Percentiles rank a stretch among this genome's conserved stretches.
phyloP scores from a whole-genome alignment of 2,888 invertebrate genomes.

The Gortyna flavago region DNA sequence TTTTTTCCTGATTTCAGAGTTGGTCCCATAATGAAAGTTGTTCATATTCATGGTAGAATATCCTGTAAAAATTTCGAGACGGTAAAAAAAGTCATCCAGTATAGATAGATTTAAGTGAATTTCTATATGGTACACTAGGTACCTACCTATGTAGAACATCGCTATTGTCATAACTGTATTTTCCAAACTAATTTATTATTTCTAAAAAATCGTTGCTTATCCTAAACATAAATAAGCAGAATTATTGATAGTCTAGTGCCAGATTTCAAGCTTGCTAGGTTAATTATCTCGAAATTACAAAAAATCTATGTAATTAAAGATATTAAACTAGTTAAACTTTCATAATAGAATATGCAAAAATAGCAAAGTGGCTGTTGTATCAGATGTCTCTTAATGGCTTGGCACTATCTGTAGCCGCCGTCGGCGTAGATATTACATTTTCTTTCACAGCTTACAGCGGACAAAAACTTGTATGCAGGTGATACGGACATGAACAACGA shows the following conservation, averaged over 20 bases:
- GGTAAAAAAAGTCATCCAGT: too few species aligned
- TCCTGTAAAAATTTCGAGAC: too few species aligned
- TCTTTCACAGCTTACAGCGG: constrained; percentile 42
- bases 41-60: too few species aligned
- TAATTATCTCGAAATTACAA: not conserved
- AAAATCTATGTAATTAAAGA: not conserved
- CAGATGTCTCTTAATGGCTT: constrained; percentile 61
- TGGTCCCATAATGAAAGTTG: too few species aligned
- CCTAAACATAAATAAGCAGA: not conserved
- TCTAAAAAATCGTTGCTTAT: not conserved
- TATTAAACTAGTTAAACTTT: constrained; percentile 13
- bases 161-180: not conserved
- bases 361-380: constrained; percentile 47
- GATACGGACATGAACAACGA: not conserved
- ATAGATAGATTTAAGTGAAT: not conserved
- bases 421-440: constrained; percentile 41
- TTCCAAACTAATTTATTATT: not conserved
- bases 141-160: not conserved
- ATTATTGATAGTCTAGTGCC: not conserved
- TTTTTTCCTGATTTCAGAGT: too few species aligned
- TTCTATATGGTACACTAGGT: not conserved
- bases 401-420: constrained; percentile 45
- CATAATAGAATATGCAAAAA: constrained; percentile 32
- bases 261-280: not conserved
- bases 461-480: constrained; percentile 25